Conservation (phyloP, 92 coral and sea anemone genomes). For the Palythoa grandis region DNA sequence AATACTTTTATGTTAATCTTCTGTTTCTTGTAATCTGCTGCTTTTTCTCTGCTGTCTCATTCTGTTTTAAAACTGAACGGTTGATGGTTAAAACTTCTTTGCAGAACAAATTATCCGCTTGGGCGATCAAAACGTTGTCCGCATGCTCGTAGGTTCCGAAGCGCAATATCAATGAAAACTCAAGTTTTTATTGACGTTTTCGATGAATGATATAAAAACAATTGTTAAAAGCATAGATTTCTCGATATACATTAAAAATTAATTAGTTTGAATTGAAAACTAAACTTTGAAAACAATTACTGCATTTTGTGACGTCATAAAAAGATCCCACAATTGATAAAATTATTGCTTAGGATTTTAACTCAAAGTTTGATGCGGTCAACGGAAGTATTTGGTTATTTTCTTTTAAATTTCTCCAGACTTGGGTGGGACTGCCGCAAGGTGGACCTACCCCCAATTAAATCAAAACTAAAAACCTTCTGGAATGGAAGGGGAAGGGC, state of each 20-base stretch:
- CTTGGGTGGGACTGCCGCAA: conserved; percentile 68
- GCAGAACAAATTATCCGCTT: no score
- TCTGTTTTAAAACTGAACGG: no score
- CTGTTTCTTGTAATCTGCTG: no score
- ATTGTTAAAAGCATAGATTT: no score
- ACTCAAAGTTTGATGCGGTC: neutral
- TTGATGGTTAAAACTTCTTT: no score
- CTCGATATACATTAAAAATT: no score
- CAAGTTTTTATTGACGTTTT: neutral
- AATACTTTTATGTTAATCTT: no score
- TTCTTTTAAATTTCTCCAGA: conserved; percentile 90
- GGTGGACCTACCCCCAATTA: conserved; percentile 61
- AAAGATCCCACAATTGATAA: neutral
- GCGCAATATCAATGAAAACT: no score
- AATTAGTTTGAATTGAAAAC: no score
- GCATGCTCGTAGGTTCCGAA: neutral
- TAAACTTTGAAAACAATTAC: neutral
- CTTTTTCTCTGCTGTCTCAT: no score
- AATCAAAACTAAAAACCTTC: neutral
- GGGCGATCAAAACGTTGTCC: neutral
- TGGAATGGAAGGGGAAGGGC: no score
- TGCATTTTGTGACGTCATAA: no score
- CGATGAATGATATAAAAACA: neutral
- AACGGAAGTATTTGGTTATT: conserved; percentile 64
- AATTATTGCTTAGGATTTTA: neutral